Evolutionary conservation across 1,140 invertebrate genomes (phyloP), one percentile per base, ranked within the genome.

Genomic region (Drosophila carrolli): DNA sequence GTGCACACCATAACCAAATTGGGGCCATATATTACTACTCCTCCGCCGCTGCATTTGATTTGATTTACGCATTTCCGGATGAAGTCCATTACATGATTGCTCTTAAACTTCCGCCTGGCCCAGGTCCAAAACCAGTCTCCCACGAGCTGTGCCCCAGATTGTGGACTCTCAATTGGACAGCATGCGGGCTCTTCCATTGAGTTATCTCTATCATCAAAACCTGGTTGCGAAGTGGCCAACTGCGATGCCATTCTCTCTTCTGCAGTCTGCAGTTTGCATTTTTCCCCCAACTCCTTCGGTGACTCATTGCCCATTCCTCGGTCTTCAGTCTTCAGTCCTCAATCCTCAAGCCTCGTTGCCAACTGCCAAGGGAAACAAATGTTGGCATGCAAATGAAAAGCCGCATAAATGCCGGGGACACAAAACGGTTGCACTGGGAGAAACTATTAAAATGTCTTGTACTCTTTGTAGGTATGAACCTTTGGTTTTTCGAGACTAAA

Each of bases 61-160:
- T 89, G 83, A 88, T 88, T 88, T 89, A 88, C 79, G 84, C 83
- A 80, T 75, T 88, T 88, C 79, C 83, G 83, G 84, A 78, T 57
- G 38, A 48, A 47, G 68, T 59, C 65, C 73, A 85, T 86, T 81
- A 75, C 65, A 70, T 85, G 82, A 85, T 83, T 88, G 60, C 76
- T 65, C 68, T 74, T 71, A 72, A 51, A 74, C 62, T 84, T 85
- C 81, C 81, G 81, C 73, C 63, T 38, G 56, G 57, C 51, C n/a
- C 44, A 66, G 65, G 65, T 60, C 68, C 66, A 59, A 55, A 41
- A 50, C 37, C 37, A 65, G 80, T 75, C 67, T 66, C 55, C 44
- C 53, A 61, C 70, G 53, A 75, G 47, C 65, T 50, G 68, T 71
- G 82, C 58, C 79, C 78, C 59, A 86, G 70, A 75, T 86, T 75